Evolutionary conservation across 2,797 vertebrate species (phyloP), one percentile per base, ranked within the genome.

Genomic region (Gallinago stenura): DNA sequence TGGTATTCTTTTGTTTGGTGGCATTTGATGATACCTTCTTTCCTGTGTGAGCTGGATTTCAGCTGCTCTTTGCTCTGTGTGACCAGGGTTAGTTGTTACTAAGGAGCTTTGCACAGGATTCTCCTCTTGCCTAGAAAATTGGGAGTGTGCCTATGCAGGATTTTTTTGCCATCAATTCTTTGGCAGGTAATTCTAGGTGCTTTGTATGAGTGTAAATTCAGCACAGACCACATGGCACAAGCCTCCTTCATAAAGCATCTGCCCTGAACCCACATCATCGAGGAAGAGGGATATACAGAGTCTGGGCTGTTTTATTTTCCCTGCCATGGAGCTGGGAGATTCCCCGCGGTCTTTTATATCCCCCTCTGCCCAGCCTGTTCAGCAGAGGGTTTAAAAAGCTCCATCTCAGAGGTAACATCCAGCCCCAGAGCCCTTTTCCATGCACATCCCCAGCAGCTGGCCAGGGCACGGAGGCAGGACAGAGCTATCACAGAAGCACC

Each of bases 171-270:
- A 7, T 45, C 1, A 0, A 5, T 51, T 73, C 15, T 24, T 30
- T 3, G 1, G 4, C 57, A 15, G 58, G 15, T 65, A 35, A 31
- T 31, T 25, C 30, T 31, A 5, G 0, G 0, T 69, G 37, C 5
- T 60, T 54, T 16, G 7, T 7, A 8, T 2, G 19, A 33, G 46
- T 8, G n/a, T 43, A 61, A 53, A 77, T n/a, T n/a, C 46, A 53
- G 39, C 1, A 2, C 4, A n/a, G 45, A 43, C 53, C 0, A 0
- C 18, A 2, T 31, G 62, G 53, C 13, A 33, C 1, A 3, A 51
- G 61, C 37, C 54, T 58, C 12, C 31, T 68, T 76, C 54, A 9
- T 21, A 26, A 58, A 31, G 16, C 37, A 30, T n/a, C 51, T 60
- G 25, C 26, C 57, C 56, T 26, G 39, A 65, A 30, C 24, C 19